Conservation (phyloP, 2,113 vertebrate genomes). For the Semnornis frantzii region DNA sequence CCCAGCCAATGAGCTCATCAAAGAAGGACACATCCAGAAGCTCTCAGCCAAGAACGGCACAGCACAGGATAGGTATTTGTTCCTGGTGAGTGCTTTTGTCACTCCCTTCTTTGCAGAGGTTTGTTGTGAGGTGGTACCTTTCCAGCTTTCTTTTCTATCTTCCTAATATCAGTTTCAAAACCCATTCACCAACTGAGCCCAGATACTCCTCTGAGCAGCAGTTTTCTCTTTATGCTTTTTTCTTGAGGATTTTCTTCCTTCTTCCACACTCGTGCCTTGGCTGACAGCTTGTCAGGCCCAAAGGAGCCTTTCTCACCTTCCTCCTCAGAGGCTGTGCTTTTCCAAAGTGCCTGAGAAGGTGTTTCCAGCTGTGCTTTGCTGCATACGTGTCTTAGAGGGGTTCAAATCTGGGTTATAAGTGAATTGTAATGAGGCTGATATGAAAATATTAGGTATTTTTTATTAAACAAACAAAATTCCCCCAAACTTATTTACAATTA, state of each 20-base stretch:
- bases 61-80: constrained; percentile 93
- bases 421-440: too few relatives aligned
- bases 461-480: too few relatives aligned
- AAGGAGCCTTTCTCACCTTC: not conserved
- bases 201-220: not conserved
- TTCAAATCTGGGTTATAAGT: too few relatives aligned
- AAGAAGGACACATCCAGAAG: constrained; percentile 96
- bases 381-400: too few relatives aligned
- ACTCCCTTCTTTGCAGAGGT: not conserved
- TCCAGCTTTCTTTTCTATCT: not conserved
- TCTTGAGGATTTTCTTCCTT: not conserved
- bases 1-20: constrained; percentile 96
- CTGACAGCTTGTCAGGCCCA: not conserved
- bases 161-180: not conserved
- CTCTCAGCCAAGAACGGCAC: constrained; percentile 96
- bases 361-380: not conserved
- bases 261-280: not conserved
- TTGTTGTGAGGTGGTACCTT: not conserved
- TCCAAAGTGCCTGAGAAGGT: accelerated
- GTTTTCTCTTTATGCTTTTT: not conserved
- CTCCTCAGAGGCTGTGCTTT: not conserved
- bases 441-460: too few relatives aligned
- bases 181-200: not conserved
- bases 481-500: too few relatives aligned
- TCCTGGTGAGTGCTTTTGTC: constrained; percentile 84